Base-by-base conservation (phyloP, 37 sponge, comb jelly and placozoan genomes). In the Cladorhizidae sp. region DNA sequence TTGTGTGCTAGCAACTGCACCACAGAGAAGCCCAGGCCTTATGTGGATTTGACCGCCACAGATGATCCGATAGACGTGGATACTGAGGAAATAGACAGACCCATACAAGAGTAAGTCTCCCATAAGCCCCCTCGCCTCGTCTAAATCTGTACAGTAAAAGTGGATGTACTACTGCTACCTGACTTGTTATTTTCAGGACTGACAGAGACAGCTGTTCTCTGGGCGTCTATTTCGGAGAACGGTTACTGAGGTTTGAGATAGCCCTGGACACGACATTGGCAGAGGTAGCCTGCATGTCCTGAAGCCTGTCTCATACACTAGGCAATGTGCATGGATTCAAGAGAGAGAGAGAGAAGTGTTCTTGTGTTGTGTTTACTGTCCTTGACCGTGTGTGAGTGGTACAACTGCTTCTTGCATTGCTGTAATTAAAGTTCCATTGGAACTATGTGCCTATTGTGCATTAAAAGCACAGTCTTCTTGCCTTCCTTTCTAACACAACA, bases 201-300 rank as follows among this genome's bases (percentile, higher is more conserved):
- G 49, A 45, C 49, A 45, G 15, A 17, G 63, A 61, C 49, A 12
- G 9, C 25, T 59, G 75, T 8, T 32, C 57, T 2, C 6, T 75
- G 22, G 58, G 76, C 0, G 61, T 75, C 40, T 57, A 59, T 35
- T 75, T 59, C 58, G 31, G 54, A 22, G 58, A 54, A 1, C 31
- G 40, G 25, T 33, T 75, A 2, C 29, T 75, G 40, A 38, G 21
- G 18, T 22, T 75, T 32, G 55, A 75, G 12, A 15, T 75, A 21
- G 61, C 76, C 0, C 6, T 36, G 38, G n/a, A 12, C 37, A 38
- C 76, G 11, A 58, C 61, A 1, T 32, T 75, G 40, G 76, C 61
- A 1, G 58, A 75, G 61, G 74, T 73, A 23, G 23, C 59, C 9
- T 35, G 18, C 11, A 29, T 38, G 18, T 67, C 2, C 25, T 40